These are phyloP conservation scores for Drosophila arizonae DNA, from an alignment of 1,140 invertebrate genomes.

Conservation along the genomic window DNA sequence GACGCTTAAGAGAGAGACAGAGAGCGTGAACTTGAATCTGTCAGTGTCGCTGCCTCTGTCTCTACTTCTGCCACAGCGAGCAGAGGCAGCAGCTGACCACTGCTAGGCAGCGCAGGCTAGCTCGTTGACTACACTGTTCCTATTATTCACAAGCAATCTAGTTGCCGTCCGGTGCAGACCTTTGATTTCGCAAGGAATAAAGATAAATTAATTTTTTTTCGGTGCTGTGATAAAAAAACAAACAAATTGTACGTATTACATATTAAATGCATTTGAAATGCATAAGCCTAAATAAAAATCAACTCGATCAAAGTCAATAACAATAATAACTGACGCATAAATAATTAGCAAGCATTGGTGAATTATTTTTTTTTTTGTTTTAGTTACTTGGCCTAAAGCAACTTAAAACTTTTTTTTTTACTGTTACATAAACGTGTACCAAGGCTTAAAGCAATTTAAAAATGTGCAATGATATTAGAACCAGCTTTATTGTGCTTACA, in stretches of 20 bases:
- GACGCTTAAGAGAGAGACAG: constrained; percentile 12
- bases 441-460: constrained; percentile 12
- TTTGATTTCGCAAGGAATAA: constrained; percentile 74
- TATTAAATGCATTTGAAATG: constrained; percentile 10
- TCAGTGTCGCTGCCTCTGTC: constrained; percentile 2
- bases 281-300: constrained; percentile 11
- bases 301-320: constrained; percentile 23
- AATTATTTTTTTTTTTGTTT: constrained; percentile 1
- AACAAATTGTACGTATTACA: constrained; percentile 77
- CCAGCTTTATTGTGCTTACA: constrained; percentile 27
- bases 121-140: constrained; percentile 38
- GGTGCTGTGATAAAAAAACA: constrained; percentile 81
- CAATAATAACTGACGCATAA: constrained; percentile 9
- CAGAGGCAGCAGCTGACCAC: constrained; percentile 23
- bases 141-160: constrained; percentile 76
- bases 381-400: constrained; percentile 5
- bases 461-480: constrained; percentile 9
- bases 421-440: constrained; percentile 40
- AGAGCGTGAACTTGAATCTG: constrained; percentile 60
- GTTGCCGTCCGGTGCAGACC: constrained; percentile 81
- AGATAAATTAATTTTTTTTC: constrained; percentile 78
- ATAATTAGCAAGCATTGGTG: constrained; percentile 27
- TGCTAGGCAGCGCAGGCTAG: constrained; percentile 61
- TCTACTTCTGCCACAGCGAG: background rate
- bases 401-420: constrained; percentile 9